Evolutionary conservation across 1,140 invertebrate genomes (phyloP), one percentile per base, ranked within the genome.

Genomic region (Ceratitis capitata): DNA sequence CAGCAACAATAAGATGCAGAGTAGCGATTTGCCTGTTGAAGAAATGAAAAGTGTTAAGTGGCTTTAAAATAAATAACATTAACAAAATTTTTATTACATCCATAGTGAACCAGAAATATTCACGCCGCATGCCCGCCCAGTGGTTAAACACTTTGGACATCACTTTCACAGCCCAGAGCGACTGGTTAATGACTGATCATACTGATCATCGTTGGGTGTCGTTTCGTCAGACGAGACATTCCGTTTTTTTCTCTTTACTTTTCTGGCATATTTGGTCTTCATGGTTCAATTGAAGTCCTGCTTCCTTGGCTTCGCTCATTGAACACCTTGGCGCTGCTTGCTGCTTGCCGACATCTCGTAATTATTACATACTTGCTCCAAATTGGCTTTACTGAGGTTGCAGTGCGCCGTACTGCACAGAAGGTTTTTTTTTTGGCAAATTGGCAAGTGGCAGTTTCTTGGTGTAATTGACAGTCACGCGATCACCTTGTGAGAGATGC

Each of bases 11-110:
- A 19, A 56, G 5, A 56, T 19, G 16, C 19, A 56, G 51, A 5
- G 51, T 61, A 26, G 5, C 23, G 5, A 61, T 2, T 53, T 53
- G 51, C n/a, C 51, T 53, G 51, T 19, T n/a, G 23, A 69, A 74
- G 45, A 78, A 78, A 78, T 78, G 0, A 69, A 69, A 85, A 84
- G 89, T 88, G 88, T 90, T 90, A 90, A 90, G 87, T 89, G 89
- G 85, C 89, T 89, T 89, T 90, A 90, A 90, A 90, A 90, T 90
- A 90, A 90, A 88, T 90, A 90, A 90, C 87, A 90, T 89, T 89
- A 89, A 78, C 69, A 78, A 90, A 90, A 90, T 88, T 90, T 89
- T 88, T 51, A 51, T 58, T 53, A 58, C 47, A 51, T 51, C 29
- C 42, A n/a, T 51, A 5, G 78, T 74, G 87, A 83, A 86, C 83